Conservation (phyloP, 2,797 vertebrate species). For the Callimico goeldii region DNA sequence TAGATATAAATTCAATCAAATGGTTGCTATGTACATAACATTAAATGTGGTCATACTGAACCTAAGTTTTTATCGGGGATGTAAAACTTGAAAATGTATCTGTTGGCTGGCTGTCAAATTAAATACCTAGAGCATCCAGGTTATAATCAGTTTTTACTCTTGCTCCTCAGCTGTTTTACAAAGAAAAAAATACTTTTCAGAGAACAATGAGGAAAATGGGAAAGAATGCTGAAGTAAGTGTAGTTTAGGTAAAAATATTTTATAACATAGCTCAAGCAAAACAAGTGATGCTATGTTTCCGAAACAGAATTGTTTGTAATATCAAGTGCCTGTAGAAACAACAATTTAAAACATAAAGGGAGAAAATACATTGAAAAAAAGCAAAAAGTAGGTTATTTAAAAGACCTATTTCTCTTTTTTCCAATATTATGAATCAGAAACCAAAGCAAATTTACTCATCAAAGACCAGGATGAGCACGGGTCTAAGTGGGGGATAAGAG, state of each 20-base stretch:
- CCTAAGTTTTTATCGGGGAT: neutral
- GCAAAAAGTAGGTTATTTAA: neutral
- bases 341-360: neutral
- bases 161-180: neutral
- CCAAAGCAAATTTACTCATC: neutral
- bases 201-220: conserved; percentile 18
- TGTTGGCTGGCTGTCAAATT: neutral
- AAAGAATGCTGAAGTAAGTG: neutral
- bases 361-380: neutral
- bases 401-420: neutral
- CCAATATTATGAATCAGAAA: neutral
- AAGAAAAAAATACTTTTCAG: neutral
- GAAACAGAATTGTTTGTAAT: neutral
- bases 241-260: conserved; percentile 37
- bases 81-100: neutral
- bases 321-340: neutral
- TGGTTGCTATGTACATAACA: neutral
- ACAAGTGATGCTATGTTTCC: conserved; percentile 10
- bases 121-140: neutral
- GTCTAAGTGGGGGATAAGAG: rapidly evolving
- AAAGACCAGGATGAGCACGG: neutral
- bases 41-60: neutral
- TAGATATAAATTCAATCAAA: neutral
- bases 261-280: neutral
- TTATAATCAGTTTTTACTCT: neutral